Base-by-base conservation (phyloP, 1,140 invertebrate species). In the Mercenaria mercenaria region DNA sequence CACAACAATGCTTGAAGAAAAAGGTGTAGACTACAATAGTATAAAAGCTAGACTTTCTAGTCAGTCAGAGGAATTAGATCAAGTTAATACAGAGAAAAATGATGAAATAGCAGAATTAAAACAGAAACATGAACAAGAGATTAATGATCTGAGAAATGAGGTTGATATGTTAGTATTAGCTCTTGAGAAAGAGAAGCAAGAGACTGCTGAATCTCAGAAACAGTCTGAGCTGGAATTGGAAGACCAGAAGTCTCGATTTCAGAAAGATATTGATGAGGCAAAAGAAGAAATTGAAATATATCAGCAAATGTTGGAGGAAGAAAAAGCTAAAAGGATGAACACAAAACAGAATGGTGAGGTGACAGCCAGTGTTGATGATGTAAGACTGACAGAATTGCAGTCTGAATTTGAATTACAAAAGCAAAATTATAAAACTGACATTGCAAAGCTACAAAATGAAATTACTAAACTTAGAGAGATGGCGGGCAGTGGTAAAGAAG, bases 221-320 rank as follows among this genome's bases (percentile, higher is more conserved):
- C 72, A 39, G 20, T 79, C 72, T 88, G 86, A 80, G 37, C 11
- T 50, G 18, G 86, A 88, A 52, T 85, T 81, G 26, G 79, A 81
- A 29, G 26, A 72, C 18, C 67, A 72, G 47, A 82, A 69, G 23
- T 82, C 37, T 43, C 47, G 56, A n/a, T 61, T 64, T 72, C 32
- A 89, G 41, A 67, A 79, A 18, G 85, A 87, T 79, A 56, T 77
- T 59, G 59, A 39, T 29, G 85, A 87, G 26, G 37, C 72, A 0
- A 87, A 34, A 50, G 85, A 87, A 79, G 85, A 87, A 67, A 87
- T 77, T 64, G 72, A 87, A 79, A 79, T 87, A 8, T 87, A 87
- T 47, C 85, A 79, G 39, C 85, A 87, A 20, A 64, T 87, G 37
- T 43, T 87, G 37, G 32, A 76, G 26, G 85, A 87, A 37, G 74